Conservation (phyloP, 2,113 vertebrate genomes). For the Macquaria australasica region DNA sequence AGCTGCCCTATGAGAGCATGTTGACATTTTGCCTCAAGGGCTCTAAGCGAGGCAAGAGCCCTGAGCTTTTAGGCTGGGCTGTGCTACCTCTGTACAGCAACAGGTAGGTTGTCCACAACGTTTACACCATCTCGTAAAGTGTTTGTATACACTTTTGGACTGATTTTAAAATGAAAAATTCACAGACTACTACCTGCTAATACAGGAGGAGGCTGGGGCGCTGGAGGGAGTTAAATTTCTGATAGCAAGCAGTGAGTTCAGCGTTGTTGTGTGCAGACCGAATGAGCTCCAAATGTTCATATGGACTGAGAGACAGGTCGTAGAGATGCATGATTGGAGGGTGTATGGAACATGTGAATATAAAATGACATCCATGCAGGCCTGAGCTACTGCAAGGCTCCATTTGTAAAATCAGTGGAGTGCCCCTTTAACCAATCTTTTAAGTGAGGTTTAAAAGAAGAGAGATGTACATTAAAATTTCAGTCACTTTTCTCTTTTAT, state of each 20-base stretch:
- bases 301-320: background rate
- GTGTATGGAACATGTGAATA: no score
- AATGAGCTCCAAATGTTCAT: background rate
- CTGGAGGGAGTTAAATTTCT: background rate
- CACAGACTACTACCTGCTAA: background rate
- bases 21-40: constrained; percentile 78
- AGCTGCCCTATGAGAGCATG: constrained; percentile 82
- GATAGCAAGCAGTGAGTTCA: background rate
- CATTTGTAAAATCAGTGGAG: background rate
- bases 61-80: constrained; percentile 78
- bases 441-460: background rate
- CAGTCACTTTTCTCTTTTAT: background rate
- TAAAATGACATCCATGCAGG: background rate
- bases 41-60: constrained; percentile 73
- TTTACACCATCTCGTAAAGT: background rate
- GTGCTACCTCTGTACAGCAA: constrained; percentile 77
- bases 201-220: no score
- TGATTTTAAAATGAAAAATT: background rate
- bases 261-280: background rate
- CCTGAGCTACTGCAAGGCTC: background rate
- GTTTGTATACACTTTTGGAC: background rate
- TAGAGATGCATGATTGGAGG: background rate
- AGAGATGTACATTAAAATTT: background rate
- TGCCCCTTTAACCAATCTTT: no score
- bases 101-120: constrained; percentile 52